phyloP scores from a whole-genome alignment of 2,113 vertebrate genomes.

The Sapajus apella region DNA sequence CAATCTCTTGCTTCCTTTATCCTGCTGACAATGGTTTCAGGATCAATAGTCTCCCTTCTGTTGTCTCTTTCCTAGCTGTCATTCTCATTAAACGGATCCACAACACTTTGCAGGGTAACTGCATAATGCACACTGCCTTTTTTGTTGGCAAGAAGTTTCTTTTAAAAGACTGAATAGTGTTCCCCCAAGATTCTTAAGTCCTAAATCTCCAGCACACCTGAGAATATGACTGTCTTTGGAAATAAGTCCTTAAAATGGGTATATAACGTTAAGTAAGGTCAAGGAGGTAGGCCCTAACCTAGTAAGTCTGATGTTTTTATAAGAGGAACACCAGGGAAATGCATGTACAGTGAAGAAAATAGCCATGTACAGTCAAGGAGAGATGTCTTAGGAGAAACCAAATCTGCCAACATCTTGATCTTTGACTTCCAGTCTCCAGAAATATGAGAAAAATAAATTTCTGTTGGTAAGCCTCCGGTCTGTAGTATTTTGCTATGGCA shows the following conservation, averaged over 20 bases:
- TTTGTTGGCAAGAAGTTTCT: background rate
- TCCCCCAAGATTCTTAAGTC: background rate
- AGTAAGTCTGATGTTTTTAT: background rate
- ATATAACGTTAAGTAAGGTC: background rate
- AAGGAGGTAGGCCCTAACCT: background rate
- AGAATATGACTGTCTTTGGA: background rate
- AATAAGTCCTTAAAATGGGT: background rate
- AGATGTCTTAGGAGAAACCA: background rate
- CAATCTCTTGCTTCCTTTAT: background rate
- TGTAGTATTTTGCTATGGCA: background rate
- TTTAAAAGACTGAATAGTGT: background rate
- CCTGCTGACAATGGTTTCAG: background rate
- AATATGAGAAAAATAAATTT: background rate
- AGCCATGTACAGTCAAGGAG: background rate
- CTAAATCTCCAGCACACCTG: background rate
- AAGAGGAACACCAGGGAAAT: background rate
- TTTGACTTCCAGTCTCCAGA: background rate
- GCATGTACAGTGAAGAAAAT: background rate
- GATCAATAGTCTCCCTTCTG: background rate
- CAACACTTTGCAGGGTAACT: background rate
- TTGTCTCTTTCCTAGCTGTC: background rate
- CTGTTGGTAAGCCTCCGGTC: background rate
- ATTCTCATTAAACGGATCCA: background rate
- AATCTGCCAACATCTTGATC: background rate
- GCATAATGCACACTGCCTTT: background rate